A percentile compares a stretch with the other conserved stretches of the same genome.
Conservation (phyloP, 2,888 invertebrate species). For the Beris chalybata region DNA sequence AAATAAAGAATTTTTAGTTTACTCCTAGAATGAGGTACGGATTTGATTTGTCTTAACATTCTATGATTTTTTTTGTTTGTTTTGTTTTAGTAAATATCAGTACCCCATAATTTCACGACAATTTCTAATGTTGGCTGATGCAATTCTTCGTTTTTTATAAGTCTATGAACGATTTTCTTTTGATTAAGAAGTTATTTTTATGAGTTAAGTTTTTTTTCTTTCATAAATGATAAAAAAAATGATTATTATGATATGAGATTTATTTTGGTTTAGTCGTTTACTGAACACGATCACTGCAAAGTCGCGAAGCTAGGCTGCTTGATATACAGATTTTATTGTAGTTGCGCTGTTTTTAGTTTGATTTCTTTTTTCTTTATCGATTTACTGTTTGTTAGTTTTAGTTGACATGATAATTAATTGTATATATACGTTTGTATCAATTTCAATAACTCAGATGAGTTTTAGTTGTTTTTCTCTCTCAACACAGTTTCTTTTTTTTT, state of each 20-base stretch:
- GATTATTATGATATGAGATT: slow-evolving; percentile 24
- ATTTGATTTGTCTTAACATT: no score
- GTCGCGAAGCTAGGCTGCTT: slow-evolving; percentile 36
- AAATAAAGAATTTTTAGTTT: no score
- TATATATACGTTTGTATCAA: neutral
- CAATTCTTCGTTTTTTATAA: neutral
- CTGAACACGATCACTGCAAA: slow-evolving; percentile 40
- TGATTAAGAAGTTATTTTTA: neutral
- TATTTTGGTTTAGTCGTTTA: slow-evolving; percentile 6
- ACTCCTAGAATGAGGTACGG: no score
- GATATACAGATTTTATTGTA: slow-evolving; percentile 4
- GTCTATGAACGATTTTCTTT: slow-evolving; percentile 2
- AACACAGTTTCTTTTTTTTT: neutral
- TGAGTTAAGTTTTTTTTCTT: no score
- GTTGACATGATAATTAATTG: neutral
- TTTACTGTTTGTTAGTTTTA: neutral
- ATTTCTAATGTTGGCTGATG: slow-evolving; percentile 16
- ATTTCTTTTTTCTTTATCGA: neutral
- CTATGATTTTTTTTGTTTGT: no score
- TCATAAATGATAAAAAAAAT: slow-evolving; percentile 2
- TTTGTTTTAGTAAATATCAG: no score
- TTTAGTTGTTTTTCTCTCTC: neutral
- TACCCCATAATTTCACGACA: slow-evolving; percentile 3
- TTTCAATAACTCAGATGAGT: neutral
- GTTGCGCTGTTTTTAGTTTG: slow-evolving; percentile 3